Percentiles rank a stretch among this genome's conserved stretches.
Conservation (phyloP, 2,888 invertebrate species). For the Timema podura region DNA sequence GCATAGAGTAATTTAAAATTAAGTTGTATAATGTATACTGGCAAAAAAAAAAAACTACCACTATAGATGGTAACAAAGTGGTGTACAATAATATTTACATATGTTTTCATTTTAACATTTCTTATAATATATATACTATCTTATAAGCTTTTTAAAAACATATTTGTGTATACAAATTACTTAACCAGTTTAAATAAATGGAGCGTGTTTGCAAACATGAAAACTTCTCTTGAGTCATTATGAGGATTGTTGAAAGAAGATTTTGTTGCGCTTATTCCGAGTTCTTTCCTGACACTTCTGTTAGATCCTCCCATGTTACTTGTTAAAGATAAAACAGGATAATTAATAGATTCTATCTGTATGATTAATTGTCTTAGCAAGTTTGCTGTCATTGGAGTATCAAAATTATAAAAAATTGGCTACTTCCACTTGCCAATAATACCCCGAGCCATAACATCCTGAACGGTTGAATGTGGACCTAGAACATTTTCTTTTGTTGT, state of each 20-base stretch:
- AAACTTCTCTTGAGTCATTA: slow-evolving; percentile 5
- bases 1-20: no score
- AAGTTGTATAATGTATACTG: no score
- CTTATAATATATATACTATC: no score
- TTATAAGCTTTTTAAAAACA: no score
- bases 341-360: slow-evolving; percentile 32
- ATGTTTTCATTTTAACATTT: no score
- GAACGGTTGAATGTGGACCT: slow-evolving; percentile 33
- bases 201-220: neutral
- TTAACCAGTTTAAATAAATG: neutral
- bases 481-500: slow-evolving; percentile 32
- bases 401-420: slow-evolving; percentile 36
- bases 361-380: slow-evolving; percentile 30
- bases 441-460: slow-evolving; percentile 35
- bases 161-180: no score
- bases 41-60: no score
- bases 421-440: slow-evolving; percentile 36
- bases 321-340: slow-evolving; percentile 35
- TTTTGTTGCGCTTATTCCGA: neutral
- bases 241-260: neutral
- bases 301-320: slow-evolving; percentile 32
- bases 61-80: no score
- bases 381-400: slow-evolving; percentile 32
- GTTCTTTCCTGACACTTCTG: slow-evolving; percentile 4
- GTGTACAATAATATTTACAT: no score